Evolutionary conservation across 2,113 vertebrate species (phyloP), one percentile per base, ranked within the genome.

Genomic region (Corapipo altera): DNA sequence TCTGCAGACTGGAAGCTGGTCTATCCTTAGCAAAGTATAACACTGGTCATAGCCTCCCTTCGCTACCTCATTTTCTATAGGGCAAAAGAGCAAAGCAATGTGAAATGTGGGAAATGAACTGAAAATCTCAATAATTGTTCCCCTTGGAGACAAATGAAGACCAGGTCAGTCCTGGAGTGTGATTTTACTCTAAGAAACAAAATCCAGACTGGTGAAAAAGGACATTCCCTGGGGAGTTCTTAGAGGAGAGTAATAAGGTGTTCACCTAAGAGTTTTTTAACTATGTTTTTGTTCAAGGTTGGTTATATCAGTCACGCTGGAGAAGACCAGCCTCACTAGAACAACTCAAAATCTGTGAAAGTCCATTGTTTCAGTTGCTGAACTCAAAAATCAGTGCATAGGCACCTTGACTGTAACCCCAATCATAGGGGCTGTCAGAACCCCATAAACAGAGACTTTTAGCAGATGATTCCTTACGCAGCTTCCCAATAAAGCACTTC

Each of bases 31-130:
- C 23, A 33, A 13, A 6, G 15, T 79, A 26, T 49, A 79, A 62
- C 3, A 2, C 46, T 80, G 46, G 77, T 57, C 11, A 1, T 58
- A 83, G 32, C 21, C 61, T 87, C 77, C 32, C 19, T 80, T 93
- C 41, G 59, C 59, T 86, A 74, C 52, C n/a, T 93, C 70, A 43
- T 94, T 92, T 95, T 55, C 54, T 61, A 23, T 11, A 88, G 43
- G 30, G 33, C 49, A 57, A 89, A 95, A 94, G 78, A 89, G 51
- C 74, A 89, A 49, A 28, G 28, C 37, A 3, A 66, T 62, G 41
- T 82, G 78, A 80, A 95, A 77, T 11, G 35, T 35, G 52, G 77
- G 33, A 93, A 91, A 91, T 85, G 13, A 92, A 88, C 54, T 71
- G 57, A 74, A 84, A 82, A 30, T 39, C 67, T 83, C 58, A 51